Conservation (phyloP, 2,797 vertebrate species). For the Amblyopsis hoosieri region DNA sequence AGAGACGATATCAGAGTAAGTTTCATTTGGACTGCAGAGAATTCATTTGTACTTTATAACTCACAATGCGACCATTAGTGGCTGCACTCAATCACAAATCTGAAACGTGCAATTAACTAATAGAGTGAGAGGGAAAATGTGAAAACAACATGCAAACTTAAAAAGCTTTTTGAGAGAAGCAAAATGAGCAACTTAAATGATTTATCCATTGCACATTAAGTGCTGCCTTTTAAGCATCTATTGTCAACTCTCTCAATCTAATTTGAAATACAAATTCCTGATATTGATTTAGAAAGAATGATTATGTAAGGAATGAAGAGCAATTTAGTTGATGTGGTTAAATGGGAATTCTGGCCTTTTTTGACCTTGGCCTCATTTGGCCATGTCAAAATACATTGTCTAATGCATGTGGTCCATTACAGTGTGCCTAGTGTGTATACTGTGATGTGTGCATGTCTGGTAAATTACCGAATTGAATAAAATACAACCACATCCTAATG, state of each 20-base stretch:
- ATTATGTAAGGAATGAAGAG: slow-evolving; percentile 8
- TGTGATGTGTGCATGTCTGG: too few relatives aligned
- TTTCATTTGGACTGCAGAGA: slow-evolving; percentile 72
- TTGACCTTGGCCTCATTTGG: too few relatives aligned
- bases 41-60: slow-evolving; percentile 76
- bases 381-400: too few relatives aligned
- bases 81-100: slow-evolving; percentile 64
- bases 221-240: slow-evolving; percentile 43
- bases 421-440: too few relatives aligned
- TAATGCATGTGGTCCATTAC: too few relatives aligned
- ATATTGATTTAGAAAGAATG: slow-evolving; percentile 13
- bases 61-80: slow-evolving; percentile 68
- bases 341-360: neutral
- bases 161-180: slow-evolving; percentile 56
- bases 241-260: slow-evolving; percentile 42
- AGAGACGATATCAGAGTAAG: slow-evolving; percentile 67
- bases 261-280: slow-evolving; percentile 31
- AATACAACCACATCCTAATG: too few relatives aligned
- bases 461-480: too few relatives aligned
- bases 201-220: slow-evolving; percentile 55
- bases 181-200: slow-evolving; percentile 63
- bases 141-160: slow-evolving; percentile 66
- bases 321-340: slow-evolving; percentile 9
- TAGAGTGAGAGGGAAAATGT: slow-evolving; percentile 47
- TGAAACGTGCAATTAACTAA: slow-evolving; percentile 30